phyloP scores from a whole-genome alignment of 2,797 vertebrate genomes.

The Ctenopoma kingsleyae region DNA sequence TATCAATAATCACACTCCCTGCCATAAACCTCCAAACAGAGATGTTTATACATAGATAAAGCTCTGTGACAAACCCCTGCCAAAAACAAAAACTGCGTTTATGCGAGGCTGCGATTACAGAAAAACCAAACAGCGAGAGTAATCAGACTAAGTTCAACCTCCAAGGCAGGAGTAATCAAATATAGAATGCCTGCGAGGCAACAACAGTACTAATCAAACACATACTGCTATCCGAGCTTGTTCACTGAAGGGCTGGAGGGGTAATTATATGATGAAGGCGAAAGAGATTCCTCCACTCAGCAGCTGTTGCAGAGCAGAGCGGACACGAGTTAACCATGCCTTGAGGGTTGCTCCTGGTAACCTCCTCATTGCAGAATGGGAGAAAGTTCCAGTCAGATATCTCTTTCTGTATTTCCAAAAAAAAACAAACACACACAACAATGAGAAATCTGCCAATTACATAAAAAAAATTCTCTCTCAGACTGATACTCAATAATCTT shows the following conservation, averaged over 20 bases:
- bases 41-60: conserved; percentile 75
- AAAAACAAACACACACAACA: background rate
- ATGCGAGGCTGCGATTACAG: conserved; percentile 50
- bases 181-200: conserved; percentile 46
- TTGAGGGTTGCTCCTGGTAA: conserved; percentile 48
- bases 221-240: conserved; percentile 21
- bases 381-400: conserved; percentile 19
- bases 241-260: conserved; percentile 31
- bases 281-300: conserved; percentile 37
- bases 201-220: conserved; percentile 53
- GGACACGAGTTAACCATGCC: conserved; percentile 38
- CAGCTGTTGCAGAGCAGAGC: conserved; percentile 16
- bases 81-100: conserved; percentile 52
- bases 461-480: conserved; percentile 13
- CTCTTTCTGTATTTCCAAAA: conserved; percentile 11
- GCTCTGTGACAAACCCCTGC: conserved; percentile 34
- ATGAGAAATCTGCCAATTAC: conserved; percentile 47
- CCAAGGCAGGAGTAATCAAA: conserved; percentile 66
- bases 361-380: conserved; percentile 17
- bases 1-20: conserved; percentile 60
- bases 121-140: conserved; percentile 49
- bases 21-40: conserved; percentile 56
- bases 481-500: conserved; percentile 34
- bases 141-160: conserved; percentile 66
- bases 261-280: conserved; percentile 43